A percentile compares a stretch with the other conserved stretches of the same genome.
phyloP scores from a whole-genome alignment of 2,113 vertebrate genomes.

The Cyprichromis sp. region DNA sequence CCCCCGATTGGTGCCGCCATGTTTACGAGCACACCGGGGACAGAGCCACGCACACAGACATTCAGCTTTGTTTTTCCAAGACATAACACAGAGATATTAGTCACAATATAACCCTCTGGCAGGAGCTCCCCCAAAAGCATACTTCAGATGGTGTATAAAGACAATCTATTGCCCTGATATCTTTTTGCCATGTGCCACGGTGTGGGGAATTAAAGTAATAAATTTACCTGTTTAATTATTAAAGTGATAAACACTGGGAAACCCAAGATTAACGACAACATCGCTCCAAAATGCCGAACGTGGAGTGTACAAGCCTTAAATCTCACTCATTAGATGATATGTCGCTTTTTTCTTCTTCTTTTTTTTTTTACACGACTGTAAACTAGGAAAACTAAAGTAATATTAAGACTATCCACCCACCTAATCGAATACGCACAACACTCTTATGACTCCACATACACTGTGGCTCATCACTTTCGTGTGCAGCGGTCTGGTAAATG shows the following conservation, averaged over 20 bases:
- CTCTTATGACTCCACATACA: not conserved
- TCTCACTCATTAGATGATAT: not conserved
- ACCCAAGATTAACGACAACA: constrained; percentile 37
- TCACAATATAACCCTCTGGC: constrained; percentile 66
- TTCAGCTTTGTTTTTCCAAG: constrained; percentile 52
- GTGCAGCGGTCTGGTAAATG: constrained; percentile 21
- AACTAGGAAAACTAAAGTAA: not conserved
- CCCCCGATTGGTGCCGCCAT: constrained; percentile 12
- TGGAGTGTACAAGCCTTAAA: not conserved
- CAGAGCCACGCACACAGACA: not conserved
- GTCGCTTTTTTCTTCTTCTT: not conserved
- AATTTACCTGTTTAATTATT: constrained; percentile 68
- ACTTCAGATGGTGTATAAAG: constrained; percentile 60
- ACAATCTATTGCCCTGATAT: constrained; percentile 64
- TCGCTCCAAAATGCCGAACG: not conserved
- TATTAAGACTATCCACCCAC: not conserved
- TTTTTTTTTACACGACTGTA: not conserved
- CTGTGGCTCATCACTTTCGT: not conserved
- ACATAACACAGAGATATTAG: constrained; percentile 67
- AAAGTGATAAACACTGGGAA: constrained; percentile 56
- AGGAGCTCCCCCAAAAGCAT: constrained; percentile 50
- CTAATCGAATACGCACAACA: not conserved
- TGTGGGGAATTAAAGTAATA: constrained; percentile 69
- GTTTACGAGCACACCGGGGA: constrained; percentile 14
- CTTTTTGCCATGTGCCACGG: constrained; percentile 35